Percentiles rank a stretch among this genome's conserved stretches.
These are phyloP conservation scores for Bufo bufo DNA, from an alignment of 2,113 vertebrate genomes.

Conservation along the genomic window DNA sequence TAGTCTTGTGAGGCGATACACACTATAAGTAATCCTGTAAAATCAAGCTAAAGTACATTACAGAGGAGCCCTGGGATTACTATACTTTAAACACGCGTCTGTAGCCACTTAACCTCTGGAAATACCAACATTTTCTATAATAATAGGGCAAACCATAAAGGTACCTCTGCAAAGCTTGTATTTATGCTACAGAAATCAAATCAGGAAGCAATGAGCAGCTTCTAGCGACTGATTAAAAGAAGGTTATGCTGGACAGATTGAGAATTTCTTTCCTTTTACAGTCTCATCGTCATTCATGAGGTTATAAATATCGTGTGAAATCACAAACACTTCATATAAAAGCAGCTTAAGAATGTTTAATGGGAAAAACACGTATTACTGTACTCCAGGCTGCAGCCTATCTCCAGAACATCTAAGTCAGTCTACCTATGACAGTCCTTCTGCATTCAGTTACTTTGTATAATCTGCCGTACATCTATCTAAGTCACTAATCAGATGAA, in stretches of 20 bases:
- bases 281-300: not conserved
- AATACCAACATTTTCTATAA: conserved; percentile 47
- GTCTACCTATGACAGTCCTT: not conserved
- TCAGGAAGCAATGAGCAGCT: conserved; percentile 5
- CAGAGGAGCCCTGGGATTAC: conserved; percentile 48
- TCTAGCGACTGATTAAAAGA: not conserved
- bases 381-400: not conserved
- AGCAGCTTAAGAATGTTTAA: not conserved
- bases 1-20: conserved; percentile 36
- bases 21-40: conserved; percentile 48
- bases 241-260: not conserved
- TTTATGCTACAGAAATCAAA: conserved; percentile 22
- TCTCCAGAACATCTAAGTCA: not conserved
- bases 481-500: too few species aligned
- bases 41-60: conserved; percentile 52
- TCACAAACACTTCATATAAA: not conserved
- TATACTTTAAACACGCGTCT: conserved; percentile 51
- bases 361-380: not conserved
- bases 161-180: conserved; percentile 2
- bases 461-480: too few species aligned
- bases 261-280: not conserved
- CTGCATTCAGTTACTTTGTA: not conserved
- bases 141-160: conserved; percentile 27
- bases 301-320: not conserved
- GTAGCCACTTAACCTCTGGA: conserved; percentile 53